Conservation (phyloP, 1,140 invertebrate genomes). For the Triops longicaudatus region DNA sequence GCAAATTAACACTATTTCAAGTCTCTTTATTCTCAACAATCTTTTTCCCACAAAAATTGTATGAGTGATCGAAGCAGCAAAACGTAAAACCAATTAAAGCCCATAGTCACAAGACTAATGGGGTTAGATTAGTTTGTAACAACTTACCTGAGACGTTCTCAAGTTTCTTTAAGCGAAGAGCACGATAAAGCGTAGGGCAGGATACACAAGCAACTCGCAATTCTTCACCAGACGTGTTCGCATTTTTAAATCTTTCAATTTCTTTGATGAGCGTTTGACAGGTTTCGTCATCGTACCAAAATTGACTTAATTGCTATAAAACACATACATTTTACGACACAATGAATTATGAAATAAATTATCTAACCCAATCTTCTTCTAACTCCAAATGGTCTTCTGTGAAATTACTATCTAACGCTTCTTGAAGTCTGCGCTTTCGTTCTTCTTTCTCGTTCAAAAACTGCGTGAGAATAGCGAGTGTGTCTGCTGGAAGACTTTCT, state of each 20-base stretch:
- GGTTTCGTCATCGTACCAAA: conserved; percentile 85
- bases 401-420: conserved; percentile 39
- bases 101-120: too few species aligned
- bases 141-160: conserved; percentile 24
- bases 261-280: conserved; percentile 57
- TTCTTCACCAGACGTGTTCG: conserved; percentile 39
- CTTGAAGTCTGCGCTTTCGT: conserved; percentile 44
- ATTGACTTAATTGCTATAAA: conserved; percentile 88
- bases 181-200: conserved; percentile 75
- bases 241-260: conserved; percentile 40
- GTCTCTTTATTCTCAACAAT: too few species aligned
- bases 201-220: conserved; percentile 75
- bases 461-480: conserved; percentile 67
- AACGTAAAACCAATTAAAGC: too few species aligned
- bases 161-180: conserved; percentile 38
- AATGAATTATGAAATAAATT: conserved; percentile 29
- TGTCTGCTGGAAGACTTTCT: conserved; percentile 56
- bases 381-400: conserved; percentile 47
- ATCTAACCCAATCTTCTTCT: conserved; percentile 73
- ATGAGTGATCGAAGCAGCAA: too few species aligned
- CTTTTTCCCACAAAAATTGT: too few species aligned
- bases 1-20: too few species aligned
- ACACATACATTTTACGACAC: conserved; percentile 24
- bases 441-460: conserved; percentile 66
- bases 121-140: conserved; percentile 18